Conservation (phyloP, 2,797 vertebrate genomes). For the Pelodytes ibericus region DNA sequence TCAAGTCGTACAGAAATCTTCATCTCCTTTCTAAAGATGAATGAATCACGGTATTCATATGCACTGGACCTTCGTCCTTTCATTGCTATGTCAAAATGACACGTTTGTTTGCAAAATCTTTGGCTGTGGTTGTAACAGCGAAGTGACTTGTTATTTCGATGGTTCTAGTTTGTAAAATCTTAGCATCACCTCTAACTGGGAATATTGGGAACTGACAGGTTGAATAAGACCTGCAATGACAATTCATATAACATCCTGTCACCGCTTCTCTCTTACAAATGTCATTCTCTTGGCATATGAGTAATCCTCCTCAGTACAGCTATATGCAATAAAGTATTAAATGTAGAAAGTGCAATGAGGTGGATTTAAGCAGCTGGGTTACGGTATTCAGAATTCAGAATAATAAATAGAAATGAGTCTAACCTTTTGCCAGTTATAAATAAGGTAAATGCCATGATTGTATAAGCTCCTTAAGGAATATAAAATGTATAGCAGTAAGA, state of each 20-base stretch:
- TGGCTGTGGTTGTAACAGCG: not conserved
- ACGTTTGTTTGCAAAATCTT: not conserved
- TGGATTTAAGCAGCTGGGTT: conserved; percentile 44
- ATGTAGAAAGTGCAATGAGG: conserved; percentile 37
- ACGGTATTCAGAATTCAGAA: conserved; percentile 51
- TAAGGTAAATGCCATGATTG: too few species aligned
- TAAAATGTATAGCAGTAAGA: too few species aligned
- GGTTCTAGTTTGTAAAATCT: not conserved
- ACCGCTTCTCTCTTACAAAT: conserved; percentile 53
- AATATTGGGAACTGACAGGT: not conserved
- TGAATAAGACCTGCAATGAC: conserved; percentile 5
- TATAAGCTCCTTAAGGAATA: too few species aligned
- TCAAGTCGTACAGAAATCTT: not conserved
- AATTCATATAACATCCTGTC: conserved; percentile 30
- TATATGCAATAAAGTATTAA: conserved; percentile 14
- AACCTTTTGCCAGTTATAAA: not conserved
- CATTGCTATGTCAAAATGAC: not conserved
- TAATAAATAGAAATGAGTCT: conserved; percentile 56
- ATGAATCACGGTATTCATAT: not conserved
- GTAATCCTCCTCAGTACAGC: conserved; percentile 54
- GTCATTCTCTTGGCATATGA: conserved; percentile 53
- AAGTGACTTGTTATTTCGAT: not conserved
- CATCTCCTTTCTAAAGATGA: not conserved
- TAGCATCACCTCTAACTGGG: not conserved
- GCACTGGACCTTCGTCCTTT: conserved; percentile 2